Evolutionary conservation across 2,113 vertebrate species (phyloP).

Genomic region (Cryptotis parvus): DNA sequence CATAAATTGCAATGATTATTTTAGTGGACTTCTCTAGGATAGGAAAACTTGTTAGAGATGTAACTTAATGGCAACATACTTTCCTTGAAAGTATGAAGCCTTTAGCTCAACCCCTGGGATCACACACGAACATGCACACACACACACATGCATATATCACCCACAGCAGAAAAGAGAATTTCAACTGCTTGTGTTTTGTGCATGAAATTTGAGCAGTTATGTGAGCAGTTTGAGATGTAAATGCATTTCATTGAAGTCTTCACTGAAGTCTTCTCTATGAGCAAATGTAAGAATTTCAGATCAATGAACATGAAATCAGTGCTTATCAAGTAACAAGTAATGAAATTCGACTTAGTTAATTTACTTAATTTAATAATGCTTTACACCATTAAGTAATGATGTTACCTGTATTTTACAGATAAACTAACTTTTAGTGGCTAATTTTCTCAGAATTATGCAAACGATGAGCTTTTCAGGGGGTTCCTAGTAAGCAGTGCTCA

Average conservation of each 20-base stretch:
- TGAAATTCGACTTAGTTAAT: not conserved
- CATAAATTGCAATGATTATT: conserved; percentile 41
- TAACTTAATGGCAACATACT: no score
- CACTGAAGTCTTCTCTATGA: not conserved
- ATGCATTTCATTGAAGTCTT: conserved; percentile 6
- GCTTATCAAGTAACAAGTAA: not conserved
- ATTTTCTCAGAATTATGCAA: not conserved
- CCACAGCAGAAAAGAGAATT: not conserved
- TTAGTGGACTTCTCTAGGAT: conserved; percentile 19
- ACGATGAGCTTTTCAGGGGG: not conserved
- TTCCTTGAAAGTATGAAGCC: no score
- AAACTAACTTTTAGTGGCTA: not conserved
- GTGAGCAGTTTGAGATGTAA: not conserved
- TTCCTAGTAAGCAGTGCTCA: no score
- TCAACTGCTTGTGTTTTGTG: not conserved
- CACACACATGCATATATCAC: no score
- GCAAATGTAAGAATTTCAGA: not conserved
- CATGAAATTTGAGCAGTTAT: not conserved
- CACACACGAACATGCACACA: no score
- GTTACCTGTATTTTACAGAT: not conserved
- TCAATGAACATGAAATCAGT: conserved; percentile 8
- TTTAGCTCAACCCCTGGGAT: no score
- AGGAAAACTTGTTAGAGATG: conserved; percentile 14
- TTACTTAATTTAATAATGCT: conserved; percentile 1
- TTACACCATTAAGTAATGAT: not conserved